A percentile compares a stretch with the other conserved stretches of the same genome.
phyloP scores from a whole-genome alignment of 2,888 invertebrate genomes.

The Epinotia bilunana region DNA sequence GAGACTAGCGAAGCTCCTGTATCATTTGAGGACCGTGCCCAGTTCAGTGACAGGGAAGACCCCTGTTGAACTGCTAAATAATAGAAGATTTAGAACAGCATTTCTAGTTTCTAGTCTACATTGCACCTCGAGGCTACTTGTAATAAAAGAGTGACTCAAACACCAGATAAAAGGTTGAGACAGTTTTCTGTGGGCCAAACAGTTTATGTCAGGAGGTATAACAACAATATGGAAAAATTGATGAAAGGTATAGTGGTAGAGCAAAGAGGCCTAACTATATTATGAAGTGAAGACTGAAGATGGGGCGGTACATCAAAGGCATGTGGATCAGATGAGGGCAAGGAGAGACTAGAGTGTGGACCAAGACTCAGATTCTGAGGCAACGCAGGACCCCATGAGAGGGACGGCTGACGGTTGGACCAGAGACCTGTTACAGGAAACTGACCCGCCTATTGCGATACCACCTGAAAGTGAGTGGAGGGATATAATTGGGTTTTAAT shows the following conservation, averaged over 20 bases:
- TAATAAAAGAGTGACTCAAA: neutral
- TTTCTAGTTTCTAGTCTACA: no score
- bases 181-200: neutral
- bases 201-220: neutral
- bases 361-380: neutral
- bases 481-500: constrained; percentile 1
- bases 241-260: neutral
- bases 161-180: neutral
- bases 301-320: neutral
- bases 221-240: neutral
- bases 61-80: constrained; percentile 34
- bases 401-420: neutral
- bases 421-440: neutral
- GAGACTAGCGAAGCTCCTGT: constrained; percentile 43
- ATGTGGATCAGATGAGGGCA: constrained; percentile 5
- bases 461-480: constrained; percentile 5
- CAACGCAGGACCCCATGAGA: neutral
- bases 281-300: constrained; percentile 4
- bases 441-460: neutral
- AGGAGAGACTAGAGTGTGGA: neutral
- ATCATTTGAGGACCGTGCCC: constrained; percentile 12
- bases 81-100: constrained; percentile 7
- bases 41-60: constrained; percentile 32
- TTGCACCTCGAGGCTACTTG: neutral
- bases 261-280: neutral